Evolutionary conservation across 2,888 invertebrate species (phyloP), one percentile per base, ranked within the genome.

Genomic region (Steinernema hermaphroditum): DNA sequence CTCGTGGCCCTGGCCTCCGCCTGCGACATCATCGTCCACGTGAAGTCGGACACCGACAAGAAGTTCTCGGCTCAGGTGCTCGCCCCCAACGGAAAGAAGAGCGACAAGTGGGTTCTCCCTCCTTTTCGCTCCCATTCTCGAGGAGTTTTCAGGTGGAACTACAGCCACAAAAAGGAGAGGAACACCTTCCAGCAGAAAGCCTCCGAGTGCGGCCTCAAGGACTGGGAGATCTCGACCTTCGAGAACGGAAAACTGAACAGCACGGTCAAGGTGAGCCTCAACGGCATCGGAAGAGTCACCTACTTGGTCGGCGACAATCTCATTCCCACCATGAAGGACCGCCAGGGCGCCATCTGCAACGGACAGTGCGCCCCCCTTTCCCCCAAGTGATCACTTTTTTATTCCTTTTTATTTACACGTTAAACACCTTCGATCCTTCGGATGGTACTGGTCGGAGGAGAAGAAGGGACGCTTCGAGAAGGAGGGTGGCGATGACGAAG

Each of bases 151-250:
- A 85, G 85, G 75, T 85, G 83, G 83, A 79, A 73, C n/a, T 83
- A 80, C 74, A 46, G 77, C 41, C 81, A 82, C 77, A 80, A 83
- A 46, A 76, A 80, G 14, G 77, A 77, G 62, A 79, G 80, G 72
- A 79, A 84, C 71, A 85, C 84, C 6, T 85, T 83, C 79, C 84
- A 85, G 71, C 82, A 85, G 75, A 82, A 81, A 74, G 84, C 84
- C n/a, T 77, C 76, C 41, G 85, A 83, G 72, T 85, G 85, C 69
- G 83, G 82, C 72, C 73, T 83, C 24, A 79, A 79, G 22, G 74
- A 81, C 50, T 85, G 83, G 83, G 76, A 79, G 68, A 78, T 85
- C 68, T 69, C 74, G 22, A 81, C 80, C 14, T 85, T 73, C 71
- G 82, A 79, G 49, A 43, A 46, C 19, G 84, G 83, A 69, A 80